phyloP scores from a whole-genome alignment of 2,113 vertebrate genomes.

The Onychostoma macrolepis region DNA sequence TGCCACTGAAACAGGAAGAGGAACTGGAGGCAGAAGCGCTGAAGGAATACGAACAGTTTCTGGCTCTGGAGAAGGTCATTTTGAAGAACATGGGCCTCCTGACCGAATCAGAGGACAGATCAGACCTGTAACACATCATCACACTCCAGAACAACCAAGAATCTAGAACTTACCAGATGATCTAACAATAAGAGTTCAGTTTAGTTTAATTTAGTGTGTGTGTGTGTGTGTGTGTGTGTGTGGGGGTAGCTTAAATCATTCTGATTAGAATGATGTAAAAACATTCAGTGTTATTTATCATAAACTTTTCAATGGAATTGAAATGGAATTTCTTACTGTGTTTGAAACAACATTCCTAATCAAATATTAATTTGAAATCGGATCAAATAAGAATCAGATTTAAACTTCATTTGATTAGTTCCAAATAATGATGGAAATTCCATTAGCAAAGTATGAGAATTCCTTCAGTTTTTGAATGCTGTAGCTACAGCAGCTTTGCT shows the following conservation, averaged over 20 bases:
- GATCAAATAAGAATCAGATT: background rate
- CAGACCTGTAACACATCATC: conserved; percentile 45
- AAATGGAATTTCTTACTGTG: background rate
- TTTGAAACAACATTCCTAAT: background rate
- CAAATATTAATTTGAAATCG: background rate
- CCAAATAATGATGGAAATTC: background rate
- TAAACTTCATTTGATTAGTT: background rate
- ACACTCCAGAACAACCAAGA: background rate
- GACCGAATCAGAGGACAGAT: conserved; percentile 44
- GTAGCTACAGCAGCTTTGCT: background rate
- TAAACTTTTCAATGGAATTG: background rate
- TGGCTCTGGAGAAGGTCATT: conserved; percentile 69
- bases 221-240: too few species aligned
- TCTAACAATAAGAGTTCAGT: background rate
- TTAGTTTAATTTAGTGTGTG: too few species aligned
- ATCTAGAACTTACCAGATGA: background rate
- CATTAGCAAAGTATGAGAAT: background rate
- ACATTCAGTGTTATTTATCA: background rate
- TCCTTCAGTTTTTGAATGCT: background rate
- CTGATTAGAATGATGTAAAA: background rate
- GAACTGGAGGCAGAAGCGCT: conserved; percentile 64
- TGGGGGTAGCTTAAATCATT: background rate
- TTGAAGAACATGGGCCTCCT: conserved; percentile 61
- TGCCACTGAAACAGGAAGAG: conserved; percentile 60
- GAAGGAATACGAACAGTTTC: conserved; percentile 64